Evolutionary conservation across 2,888 invertebrate genomes (phyloP), one percentile per base, ranked within the genome.

Genomic region (Acronicta alni): DNA sequence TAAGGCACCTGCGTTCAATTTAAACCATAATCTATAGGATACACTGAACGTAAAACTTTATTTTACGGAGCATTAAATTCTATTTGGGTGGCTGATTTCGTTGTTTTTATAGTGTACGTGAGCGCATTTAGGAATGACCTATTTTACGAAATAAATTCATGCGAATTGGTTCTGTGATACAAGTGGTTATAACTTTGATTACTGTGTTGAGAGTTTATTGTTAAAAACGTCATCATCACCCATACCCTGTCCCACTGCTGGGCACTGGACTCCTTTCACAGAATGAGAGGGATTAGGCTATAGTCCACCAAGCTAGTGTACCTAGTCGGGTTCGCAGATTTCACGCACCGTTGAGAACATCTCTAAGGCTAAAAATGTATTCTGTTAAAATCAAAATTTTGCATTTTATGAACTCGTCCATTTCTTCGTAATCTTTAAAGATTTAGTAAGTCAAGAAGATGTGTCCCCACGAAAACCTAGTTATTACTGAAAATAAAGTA

Each of bases 381-480:
- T 23, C 1, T 26, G 26, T 26, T 26, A 26, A 26, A 26, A 30
- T 30, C 30, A 30, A 26, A 0, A 30, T 30, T 30, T 12, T 30
- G 12, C 30, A 30, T 30, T 30, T 12, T 30, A 35, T n/a, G 0
- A 35, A 35, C n/a, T n/a, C 6, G 12, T 14, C 5, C 0, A 5
- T n/a, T 0, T 35, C 8, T 35, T 35, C 6, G 35, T n/a, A 6
- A 35, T 35, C 35, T 1, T 35, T 7, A 2, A 1, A 35, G 41
- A 56, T 56, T 51, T 39, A 32, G 16, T 4, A 26, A 15, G n/a
- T 15, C 14, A 38, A 23, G 67, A 32, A 44, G 9, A 20, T 30
- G 20, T 32, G 37, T 64, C 35, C n/a, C 14, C 42, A 37, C 49
- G 47, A 51, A 71, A 71, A 46, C 71, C 49, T 18, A 37, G 47